These are phyloP conservation scores for Chelonus insularis DNA, from an alignment of 1,140 invertebrate genomes.

Conservation along the genomic window DNA sequence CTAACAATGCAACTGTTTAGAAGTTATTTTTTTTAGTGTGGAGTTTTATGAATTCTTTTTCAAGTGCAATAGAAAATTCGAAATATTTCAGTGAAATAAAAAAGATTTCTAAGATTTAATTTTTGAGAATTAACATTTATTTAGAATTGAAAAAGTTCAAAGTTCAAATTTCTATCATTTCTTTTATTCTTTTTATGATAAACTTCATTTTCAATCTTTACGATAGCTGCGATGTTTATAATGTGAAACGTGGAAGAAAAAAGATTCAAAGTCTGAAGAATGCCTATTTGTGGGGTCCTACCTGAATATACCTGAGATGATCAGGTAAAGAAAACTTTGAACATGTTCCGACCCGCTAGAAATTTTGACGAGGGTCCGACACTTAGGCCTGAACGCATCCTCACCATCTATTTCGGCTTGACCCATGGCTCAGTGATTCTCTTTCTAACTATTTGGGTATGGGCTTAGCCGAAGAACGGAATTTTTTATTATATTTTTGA, in stretches of 20 bases:
- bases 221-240: not conserved
- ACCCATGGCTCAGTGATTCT: conserved; percentile 12
- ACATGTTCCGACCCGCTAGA: not conserved
- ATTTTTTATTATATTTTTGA: not conserved
- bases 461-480: not conserved
- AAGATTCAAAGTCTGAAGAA: not conserved
- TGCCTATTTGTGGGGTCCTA: conserved; percentile 26
- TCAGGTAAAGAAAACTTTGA: conserved; percentile 28
- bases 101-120: too few relatives aligned
- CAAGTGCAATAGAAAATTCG: too few relatives aligned
- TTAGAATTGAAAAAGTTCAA: too few relatives aligned
- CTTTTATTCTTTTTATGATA: not conserved
- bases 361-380: conserved; percentile 30
- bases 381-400: not conserved
- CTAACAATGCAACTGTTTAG: too few relatives aligned
- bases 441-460: not conserved
- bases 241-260: not conserved
- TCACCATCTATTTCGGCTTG: not conserved
- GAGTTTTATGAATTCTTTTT: too few relatives aligned
- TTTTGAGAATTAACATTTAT: too few relatives aligned
- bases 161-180: too few relatives aligned
- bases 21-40: too few relatives aligned
- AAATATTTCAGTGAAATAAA: too few relatives aligned
- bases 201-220: not conserved
- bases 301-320: conserved; percentile 10